phyloP scores from a whole-genome alignment of 2,888 invertebrate species.

The Agonopterix subpropinquella region DNA sequence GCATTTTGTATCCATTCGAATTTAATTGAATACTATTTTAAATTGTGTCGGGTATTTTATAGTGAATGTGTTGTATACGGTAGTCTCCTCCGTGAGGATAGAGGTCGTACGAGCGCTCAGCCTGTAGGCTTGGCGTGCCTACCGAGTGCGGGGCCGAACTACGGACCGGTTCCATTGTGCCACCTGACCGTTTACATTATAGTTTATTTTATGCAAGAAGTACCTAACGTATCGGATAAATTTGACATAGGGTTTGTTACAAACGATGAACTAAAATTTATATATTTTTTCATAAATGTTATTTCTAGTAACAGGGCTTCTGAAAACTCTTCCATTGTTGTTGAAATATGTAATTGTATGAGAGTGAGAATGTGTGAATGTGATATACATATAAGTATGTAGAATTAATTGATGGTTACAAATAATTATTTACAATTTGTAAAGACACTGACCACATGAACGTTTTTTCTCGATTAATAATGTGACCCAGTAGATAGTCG shows the following conservation, averaged over 20 bases:
- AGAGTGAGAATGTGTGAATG: slow-evolving; percentile 38
- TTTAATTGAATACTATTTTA: slow-evolving; percentile 20
- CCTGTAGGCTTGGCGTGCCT: not conserved
- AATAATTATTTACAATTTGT: slow-evolving; percentile 34
- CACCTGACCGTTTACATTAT: slow-evolving; percentile 1
- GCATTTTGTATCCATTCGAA: slow-evolving; percentile 45
- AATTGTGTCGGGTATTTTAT: slow-evolving; percentile 11
- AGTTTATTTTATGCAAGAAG: slow-evolving; percentile 1
- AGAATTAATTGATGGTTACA: slow-evolving; percentile 24
- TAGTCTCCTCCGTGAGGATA: slow-evolving; percentile 39
- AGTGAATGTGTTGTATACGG: slow-evolving; percentile 29
- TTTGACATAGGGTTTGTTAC: slow-evolving; percentile 4
- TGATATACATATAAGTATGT: slow-evolving; percentile 26
- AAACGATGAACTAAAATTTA: slow-evolving; percentile 17
- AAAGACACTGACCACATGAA: slow-evolving; percentile 21
- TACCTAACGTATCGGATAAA: not conserved
- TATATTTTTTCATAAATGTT: slow-evolving; percentile 35
- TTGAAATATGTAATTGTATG: slow-evolving; percentile 38
- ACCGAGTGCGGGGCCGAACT: too few species aligned
- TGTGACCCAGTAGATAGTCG: slow-evolving; percentile 4
- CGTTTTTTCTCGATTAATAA: slow-evolving; percentile 7
- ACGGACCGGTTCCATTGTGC: slow-evolving; percentile 5
- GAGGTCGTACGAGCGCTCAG: slow-evolving; percentile 11
- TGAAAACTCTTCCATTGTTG: slow-evolving; percentile 65
- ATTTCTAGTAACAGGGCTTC: slow-evolving; percentile 49